Percentiles rank a stretch among this genome's conserved stretches.
Evolutionary conservation across 35 echinoderm and acorn worm species (phyloP).

Genomic region (Hemicentrotus pulcherrimus): DNA sequence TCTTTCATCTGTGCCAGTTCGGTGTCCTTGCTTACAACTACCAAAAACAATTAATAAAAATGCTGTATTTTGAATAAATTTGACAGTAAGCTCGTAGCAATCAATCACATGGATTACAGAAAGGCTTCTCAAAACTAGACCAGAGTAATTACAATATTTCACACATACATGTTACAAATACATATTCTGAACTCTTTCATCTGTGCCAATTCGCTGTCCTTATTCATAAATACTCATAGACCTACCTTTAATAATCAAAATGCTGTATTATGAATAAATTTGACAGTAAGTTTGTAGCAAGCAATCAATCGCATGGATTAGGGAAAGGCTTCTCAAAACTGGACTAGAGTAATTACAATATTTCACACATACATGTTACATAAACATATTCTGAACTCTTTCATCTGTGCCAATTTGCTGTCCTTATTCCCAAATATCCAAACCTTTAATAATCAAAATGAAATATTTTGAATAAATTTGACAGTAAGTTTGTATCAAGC

Average conservation of each 20-base stretch:
- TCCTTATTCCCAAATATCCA: too few species aligned
- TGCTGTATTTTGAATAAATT: background rate
- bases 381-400: too few species aligned
- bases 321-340: background rate
- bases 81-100: background rate
- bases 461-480: background rate
- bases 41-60: background rate
- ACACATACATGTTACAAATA: too few species aligned
- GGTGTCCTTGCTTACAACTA: background rate
- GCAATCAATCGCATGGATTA: background rate
- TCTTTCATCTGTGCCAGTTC: background rate
- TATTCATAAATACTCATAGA: too few species aligned
- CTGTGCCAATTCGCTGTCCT: too few species aligned
- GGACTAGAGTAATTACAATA: too few species aligned
- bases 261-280: background rate
- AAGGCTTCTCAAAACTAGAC: background rate
- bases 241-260: too few species aligned
- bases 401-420: too few species aligned
- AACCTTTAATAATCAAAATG: too few species aligned
- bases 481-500: background rate
- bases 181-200: too few species aligned
- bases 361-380: background rate
- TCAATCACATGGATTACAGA: background rate
- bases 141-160: too few species aligned
- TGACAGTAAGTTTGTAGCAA: background rate